Base-by-base conservation (phyloP, 2,113 vertebrate species). In the Perca schrenkii region DNA sequence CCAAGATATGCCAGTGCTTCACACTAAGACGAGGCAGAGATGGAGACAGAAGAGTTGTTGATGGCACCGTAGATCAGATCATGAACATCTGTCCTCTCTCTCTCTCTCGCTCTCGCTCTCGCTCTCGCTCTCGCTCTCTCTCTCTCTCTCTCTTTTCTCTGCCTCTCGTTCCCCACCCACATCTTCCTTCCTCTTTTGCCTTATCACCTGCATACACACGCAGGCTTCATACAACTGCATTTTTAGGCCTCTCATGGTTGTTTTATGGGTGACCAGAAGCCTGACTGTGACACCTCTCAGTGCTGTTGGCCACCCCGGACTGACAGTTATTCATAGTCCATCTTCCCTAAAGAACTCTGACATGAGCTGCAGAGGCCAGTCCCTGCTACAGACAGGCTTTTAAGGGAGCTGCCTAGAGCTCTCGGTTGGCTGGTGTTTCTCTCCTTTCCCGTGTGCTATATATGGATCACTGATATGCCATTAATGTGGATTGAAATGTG, bases 341-440 rank as follows among this genome's bases (percentile, higher is more conserved):
- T 53, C 71, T 79, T 81, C 54, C 77, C 73, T 75, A 82, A 88
- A 86, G 62, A 68, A 82, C 85, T 87, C 76, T 87, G 88, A 90
- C 86, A 83, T 83, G 81, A 82, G 84, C 84, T 84, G 50, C 70
- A 77, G 63, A 75, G 31, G n/a, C 79, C 36, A 49, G 49, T 56
- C 28, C 66, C 63, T 68, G 78, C 80, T 82, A 80, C 62, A 89
- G 78, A 86, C 68, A 1, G 28, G 46, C 79, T 87, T 87, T 87
- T 34, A 73, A 69, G 75, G 50, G 71, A 77, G 73, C 58, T 75
- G 50, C 69, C 76, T 25, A 19, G 21, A 76, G 43, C 53, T 58
- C 63, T 63, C n/a, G 65, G 31, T 50, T 60, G 69, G 43, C 63
- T 71, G 77, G 17, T n/a, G 15, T 50, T 79, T 77, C 0, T 64